phyloP scores from a whole-genome alignment of 2,113 vertebrate genomes.

The Thalassoma bifasciatum region DNA sequence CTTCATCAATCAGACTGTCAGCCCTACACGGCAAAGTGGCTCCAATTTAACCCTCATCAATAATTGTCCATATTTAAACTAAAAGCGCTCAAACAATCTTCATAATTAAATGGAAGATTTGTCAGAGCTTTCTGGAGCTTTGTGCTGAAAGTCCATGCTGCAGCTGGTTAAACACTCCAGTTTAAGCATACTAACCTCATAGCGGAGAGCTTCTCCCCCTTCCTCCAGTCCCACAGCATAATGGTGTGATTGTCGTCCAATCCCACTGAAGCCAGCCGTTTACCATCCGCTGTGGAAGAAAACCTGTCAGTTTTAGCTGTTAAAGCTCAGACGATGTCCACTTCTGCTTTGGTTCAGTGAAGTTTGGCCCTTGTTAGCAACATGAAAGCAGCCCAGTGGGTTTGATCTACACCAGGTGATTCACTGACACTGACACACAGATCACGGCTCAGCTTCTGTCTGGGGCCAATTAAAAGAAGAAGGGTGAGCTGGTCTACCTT shows the following conservation, averaged over 20 bases:
- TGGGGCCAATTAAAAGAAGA: constrained; percentile 63
- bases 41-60: constrained; percentile 67
- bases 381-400: constrained; percentile 47
- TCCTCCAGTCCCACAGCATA: constrained; percentile 98
- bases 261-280: constrained; percentile 93
- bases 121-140: constrained; percentile 23
- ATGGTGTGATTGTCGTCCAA: constrained; percentile 96
- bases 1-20: constrained; percentile 58
- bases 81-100: constrained; percentile 33
- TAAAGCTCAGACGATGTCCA: constrained; percentile 20
- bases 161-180: background rate
- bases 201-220: constrained; percentile 95
- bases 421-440: constrained; percentile 57
- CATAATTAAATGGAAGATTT: constrained; percentile 28
- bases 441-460: constrained; percentile 40
- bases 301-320: constrained; percentile 45
- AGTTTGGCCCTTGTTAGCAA: constrained; percentile 48
- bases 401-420: constrained; percentile 66
- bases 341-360: constrained; percentile 21
- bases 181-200: constrained; percentile 85
- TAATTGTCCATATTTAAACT: constrained; percentile 69
- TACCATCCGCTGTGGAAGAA: constrained; percentile 90
- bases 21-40: constrained; percentile 38
- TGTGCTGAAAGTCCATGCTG: background rate
- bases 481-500: constrained; percentile 53